Base-by-base conservation (phyloP, 2,888 invertebrate species). In the Nasonovia ribisnigri region DNA sequence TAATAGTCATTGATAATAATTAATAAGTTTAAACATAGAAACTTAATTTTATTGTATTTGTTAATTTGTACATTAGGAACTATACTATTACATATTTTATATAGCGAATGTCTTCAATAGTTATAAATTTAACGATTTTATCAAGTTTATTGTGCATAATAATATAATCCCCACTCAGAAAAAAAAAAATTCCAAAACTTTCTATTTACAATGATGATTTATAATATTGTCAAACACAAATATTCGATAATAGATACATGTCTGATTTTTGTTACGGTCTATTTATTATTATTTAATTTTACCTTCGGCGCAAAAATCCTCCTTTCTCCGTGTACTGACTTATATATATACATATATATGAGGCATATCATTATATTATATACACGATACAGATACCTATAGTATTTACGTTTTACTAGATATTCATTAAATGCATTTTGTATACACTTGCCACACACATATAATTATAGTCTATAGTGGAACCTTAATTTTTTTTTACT, bases 141-240 rank as follows among this genome's bases (percentile, higher is more conserved):
- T 36, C 20, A 67, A 67, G 67, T 86, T 43, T 86, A 86, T 26
- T 46, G 84, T 13, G 16, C 36, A 46, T 46, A 46, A n/a, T 36
- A 86, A 46, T 88, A 51, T 51, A 67, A 36, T 67, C 36, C 67
- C 67, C 16, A 36, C 88, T 8, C 16, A 6, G n/a, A n/a, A 48
- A 0, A 36, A n/a, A 48, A 42, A 84, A 90, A 91, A 11, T 51
- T 86, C 2, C 42, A 16, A 89, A n/a, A 91, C 91, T 91, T 91
- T 91, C 91, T 84, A 91, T 84, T 84, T n/a, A n/a, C 91, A 43
- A n/a, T n/a, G 57, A 43, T 84, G 54, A 91, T 91, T 91, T 86
- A 91, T 91, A 91, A 84, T 91, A 84, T 43, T 84, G 57, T 57
- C 84, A 57, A 91, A 46, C n/a, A 54, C 36, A 57, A 91, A 84